Evolutionary conservation across 1,140 invertebrate species (phyloP).

Genomic region (Metopolophium dirhodum): DNA sequence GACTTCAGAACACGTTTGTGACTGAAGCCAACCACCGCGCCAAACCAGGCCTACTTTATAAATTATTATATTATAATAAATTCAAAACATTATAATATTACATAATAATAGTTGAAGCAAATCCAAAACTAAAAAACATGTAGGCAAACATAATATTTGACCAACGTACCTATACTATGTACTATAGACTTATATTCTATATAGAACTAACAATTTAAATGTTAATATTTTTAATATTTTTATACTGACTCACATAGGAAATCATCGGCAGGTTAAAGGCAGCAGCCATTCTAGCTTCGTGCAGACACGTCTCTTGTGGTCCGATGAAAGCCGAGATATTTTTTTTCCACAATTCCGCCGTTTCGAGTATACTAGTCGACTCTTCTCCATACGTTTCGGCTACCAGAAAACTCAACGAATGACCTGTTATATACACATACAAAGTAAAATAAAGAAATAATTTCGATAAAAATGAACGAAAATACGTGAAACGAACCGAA

Average conservation of each 20-base stretch:
- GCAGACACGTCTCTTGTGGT: conserved; percentile 93
- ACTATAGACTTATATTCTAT: no score
- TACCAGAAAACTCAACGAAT: conserved; percentile 63
- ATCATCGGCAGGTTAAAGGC: conserved; percentile 92
- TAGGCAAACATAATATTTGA: neutral
- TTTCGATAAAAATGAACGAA: neutral
- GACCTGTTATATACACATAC: neutral
- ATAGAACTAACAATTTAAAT: no score
- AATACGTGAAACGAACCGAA: neutral
- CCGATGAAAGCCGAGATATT: conserved; percentile 91
- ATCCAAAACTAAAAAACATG: neutral
- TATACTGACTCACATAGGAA: conserved; percentile 73
- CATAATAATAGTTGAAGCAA: neutral
- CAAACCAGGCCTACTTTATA: no score
- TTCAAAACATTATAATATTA: neutral
- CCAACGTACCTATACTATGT: no score
- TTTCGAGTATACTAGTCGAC: conserved; percentile 81
- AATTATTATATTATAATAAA: neutral
- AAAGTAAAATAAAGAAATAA: neutral
- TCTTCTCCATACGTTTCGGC: conserved; percentile 93
- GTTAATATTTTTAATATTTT: neutral
- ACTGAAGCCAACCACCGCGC: no score
- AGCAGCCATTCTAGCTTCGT: conserved; percentile 92
- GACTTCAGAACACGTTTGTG: no score
- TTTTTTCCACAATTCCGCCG: conserved; percentile 83